Evolutionary conservation across 1,140 invertebrate species (phyloP).

Genomic region (Pseudachorutes palmiensis): DNA sequence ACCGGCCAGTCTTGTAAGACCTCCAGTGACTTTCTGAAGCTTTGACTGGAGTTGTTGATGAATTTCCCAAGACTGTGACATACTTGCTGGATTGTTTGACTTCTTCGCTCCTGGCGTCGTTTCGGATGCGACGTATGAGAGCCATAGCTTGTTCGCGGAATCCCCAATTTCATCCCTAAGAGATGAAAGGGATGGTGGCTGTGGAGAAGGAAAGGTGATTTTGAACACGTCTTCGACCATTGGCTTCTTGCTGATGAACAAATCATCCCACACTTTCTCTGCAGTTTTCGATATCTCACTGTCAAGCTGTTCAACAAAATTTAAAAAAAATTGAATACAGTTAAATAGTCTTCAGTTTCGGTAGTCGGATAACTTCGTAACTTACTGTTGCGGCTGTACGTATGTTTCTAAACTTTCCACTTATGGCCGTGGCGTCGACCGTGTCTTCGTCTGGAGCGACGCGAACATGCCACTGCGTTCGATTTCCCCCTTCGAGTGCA

Average conservation of each 20-base stretch:
- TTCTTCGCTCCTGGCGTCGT: conserved; percentile 31
- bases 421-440: background rate
- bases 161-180: conserved; percentile 79
- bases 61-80: conserved; percentile 61
- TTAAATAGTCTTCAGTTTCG: too few relatives aligned
- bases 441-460: conserved; percentile 7
- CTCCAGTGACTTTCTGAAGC: conserved; percentile 91
- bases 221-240: conserved; percentile 91
- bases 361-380: background rate
- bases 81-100: conserved; percentile 25
- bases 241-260: conserved; percentile 92
- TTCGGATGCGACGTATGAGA: conserved; percentile 63
- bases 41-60: conserved; percentile 48
- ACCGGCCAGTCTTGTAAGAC: conserved; percentile 57
- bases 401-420: conserved; percentile 60
- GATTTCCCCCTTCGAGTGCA: conserved; percentile 60
- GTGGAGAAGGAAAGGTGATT: conserved; percentile 61
- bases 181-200: conserved; percentile 60
- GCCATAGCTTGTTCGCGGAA: conserved; percentile 65
- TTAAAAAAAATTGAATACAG: background rate
- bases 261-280: conserved; percentile 89
- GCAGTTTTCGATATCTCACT: conserved; percentile 53
- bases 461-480: conserved; percentile 76
- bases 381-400: conserved; percentile 62
- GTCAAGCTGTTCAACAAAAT: conserved; percentile 37